Base-by-base conservation (phyloP, 1,140 invertebrate genomes). In the Drosophila kanapiae region DNA sequence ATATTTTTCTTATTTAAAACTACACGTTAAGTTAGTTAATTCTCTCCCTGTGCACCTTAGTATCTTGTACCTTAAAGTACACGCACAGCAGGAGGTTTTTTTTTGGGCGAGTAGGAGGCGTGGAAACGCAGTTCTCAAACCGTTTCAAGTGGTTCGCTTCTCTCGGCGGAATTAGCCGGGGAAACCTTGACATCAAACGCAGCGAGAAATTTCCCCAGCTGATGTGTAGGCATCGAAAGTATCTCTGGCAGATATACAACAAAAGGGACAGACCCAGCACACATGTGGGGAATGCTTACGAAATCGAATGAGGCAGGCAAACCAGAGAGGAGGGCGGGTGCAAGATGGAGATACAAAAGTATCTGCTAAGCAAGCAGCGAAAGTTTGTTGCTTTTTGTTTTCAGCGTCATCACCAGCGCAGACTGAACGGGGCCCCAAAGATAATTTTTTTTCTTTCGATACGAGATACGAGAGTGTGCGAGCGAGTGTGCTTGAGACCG, bases 151-250 rank as follows among this genome's bases (percentile, higher is more conserved):
- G 57, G 49, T 57, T 37, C n/a, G 11, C 27, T 64, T 43, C 16
- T n/a, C 47, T 57, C 23, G 37, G 33, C 47, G 33, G 72, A 67
- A 77, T 78, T 72, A 69, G 75, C 56, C 57, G 47, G 45, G 57
- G 31, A 79, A 88, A 88, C 85, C 85, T 88, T 88, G 85, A 88
- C 85, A 88, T 85, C 81, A 90, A 88, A 90, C 81, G 75, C 78
- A 78, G 68, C 75, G 9, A 62, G 62, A 79, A 85, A 85, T 85
- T 78, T 64, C 60, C 78, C 49, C 61, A 40, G 84, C 84, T 88
- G 83, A 87, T 72, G 53, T 43, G 37, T 83, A 61, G 67, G 64
- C 64, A 67, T 77, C 62, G 64, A 79, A 64, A 78, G 82, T 85
- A 84, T 88, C 82, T 86, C 85, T 88, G 69, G 48, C 68, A 78